Conservation (phyloP, 2,797 vertebrate species). For the Halcyon leucocephala region DNA sequence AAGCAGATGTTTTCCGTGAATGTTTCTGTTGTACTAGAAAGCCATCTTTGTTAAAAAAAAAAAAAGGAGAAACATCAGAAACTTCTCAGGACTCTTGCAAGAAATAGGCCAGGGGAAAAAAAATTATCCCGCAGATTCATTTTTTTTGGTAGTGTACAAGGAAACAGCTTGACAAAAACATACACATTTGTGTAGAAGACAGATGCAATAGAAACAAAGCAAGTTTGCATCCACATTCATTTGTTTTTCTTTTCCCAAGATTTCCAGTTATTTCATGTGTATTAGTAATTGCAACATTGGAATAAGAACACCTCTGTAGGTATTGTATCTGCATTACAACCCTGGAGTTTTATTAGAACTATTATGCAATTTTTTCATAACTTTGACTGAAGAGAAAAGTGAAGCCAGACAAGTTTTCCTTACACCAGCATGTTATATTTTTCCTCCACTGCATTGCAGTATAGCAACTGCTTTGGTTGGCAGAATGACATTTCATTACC, state of each 20-base stretch:
- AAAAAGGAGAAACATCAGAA: not conserved
- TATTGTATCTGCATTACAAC: not conserved
- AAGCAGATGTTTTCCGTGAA: slow-evolving; percentile 30
- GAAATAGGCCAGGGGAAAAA: not conserved
- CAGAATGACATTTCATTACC: slow-evolving; percentile 53
- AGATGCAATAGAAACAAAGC: not conserved
- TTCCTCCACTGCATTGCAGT: slow-evolving; percentile 53
- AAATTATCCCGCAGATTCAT: not conserved
- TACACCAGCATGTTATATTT: slow-evolving; percentile 17
- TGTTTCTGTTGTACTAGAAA: not conserved
- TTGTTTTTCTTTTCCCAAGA: not conserved
- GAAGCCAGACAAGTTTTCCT: slow-evolving; percentile 36
- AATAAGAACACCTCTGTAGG: not conserved
- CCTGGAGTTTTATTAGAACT: not conserved
- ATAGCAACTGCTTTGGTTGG: slow-evolving; percentile 46
- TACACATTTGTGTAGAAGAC: not conserved
- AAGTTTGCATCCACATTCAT: not conserved
- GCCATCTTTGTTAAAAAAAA: not conserved
- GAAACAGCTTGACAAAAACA: not conserved
- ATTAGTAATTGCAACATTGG: not conserved
- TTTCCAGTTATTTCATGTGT: not conserved
- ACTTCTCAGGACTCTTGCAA: not conserved
- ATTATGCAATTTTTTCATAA: not conserved
- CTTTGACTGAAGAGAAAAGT: not conserved
- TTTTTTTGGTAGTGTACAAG: not conserved